phyloP scores from a whole-genome alignment of 2,113 vertebrate genomes.

The Trogon melanurus region DNA sequence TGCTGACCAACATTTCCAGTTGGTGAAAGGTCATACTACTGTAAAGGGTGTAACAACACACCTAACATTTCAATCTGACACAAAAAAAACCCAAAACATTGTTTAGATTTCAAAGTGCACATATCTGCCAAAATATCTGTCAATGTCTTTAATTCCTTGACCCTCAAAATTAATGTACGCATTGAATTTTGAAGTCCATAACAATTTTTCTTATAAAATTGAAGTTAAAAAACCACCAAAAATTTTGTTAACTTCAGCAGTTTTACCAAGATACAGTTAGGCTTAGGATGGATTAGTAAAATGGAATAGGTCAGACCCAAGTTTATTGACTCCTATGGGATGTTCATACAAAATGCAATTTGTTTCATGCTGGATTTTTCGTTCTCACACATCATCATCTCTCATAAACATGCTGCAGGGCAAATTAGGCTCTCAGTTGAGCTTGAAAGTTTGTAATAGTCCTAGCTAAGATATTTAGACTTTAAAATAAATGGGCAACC shows the following conservation, averaged over 20 bases:
- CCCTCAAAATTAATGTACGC: neutral
- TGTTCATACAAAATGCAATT: neutral
- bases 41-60: neutral
- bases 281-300: neutral
- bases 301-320: neutral
- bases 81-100: neutral
- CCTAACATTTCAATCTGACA: neutral
- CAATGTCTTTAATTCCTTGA: neutral
- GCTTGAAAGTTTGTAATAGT: slow-evolving; percentile 18
- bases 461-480: neutral
- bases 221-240: neutral
- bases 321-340: neutral
- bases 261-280: neutral
- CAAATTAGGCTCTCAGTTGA: slow-evolving; percentile 38
- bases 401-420: neutral
- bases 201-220: neutral
- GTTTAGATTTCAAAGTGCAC: neutral
- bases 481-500: slow-evolving; percentile 39
- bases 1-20: neutral
- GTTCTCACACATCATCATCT: neutral
- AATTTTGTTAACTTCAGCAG: neutral
- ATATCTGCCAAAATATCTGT: neutral
- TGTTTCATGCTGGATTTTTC: neutral
- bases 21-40: neutral
- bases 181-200: neutral